Conservation (phyloP, 1,140 invertebrate species). For the Drosophila lacertosa region DNA sequence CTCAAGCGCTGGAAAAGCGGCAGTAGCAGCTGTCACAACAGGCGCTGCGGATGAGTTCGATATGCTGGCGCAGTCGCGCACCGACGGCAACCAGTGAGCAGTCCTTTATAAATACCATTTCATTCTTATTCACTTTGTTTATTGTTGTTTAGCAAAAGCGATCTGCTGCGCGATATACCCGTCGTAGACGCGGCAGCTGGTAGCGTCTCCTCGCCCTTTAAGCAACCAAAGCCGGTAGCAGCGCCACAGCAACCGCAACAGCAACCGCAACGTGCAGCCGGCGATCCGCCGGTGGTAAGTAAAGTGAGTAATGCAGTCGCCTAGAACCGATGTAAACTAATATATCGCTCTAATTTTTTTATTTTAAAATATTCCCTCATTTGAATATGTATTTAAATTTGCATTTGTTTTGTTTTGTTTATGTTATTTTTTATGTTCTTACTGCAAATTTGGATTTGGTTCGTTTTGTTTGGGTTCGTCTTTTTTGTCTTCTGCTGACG, state of each 20-base stretch:
- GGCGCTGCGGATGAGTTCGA: slow-evolving; percentile 92
- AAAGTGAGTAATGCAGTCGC: slow-evolving; percentile 75
- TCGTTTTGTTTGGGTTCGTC: slow-evolving; percentile 41
- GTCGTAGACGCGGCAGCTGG: slow-evolving; percentile 78
- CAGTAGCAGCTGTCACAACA: slow-evolving; percentile 44
- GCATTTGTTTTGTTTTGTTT: slow-evolving; percentile 32
- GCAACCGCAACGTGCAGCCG: slow-evolving; percentile 47
- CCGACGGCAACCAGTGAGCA: slow-evolving; percentile 77
- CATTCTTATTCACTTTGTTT: background rate
- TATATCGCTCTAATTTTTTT: slow-evolving; percentile 52
- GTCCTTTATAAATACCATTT: background rate
- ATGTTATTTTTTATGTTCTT: slow-evolving; percentile 50
- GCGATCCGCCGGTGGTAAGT: slow-evolving; percentile 81
- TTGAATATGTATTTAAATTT: slow-evolving; percentile 46
- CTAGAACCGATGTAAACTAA: slow-evolving; percentile 60
- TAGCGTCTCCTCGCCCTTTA: slow-evolving; percentile 71
- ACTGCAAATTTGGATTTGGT: slow-evolving; percentile 54
- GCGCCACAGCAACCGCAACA: slow-evolving; percentile 22
- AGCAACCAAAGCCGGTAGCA: slow-evolving; percentile 38
- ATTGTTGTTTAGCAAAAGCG: slow-evolving; percentile 60
- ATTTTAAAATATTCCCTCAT: slow-evolving; percentile 28
- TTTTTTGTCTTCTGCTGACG: slow-evolving; percentile 52
- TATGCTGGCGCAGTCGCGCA: slow-evolving; percentile 95
- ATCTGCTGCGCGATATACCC: slow-evolving; percentile 76
- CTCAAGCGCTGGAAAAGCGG: slow-evolving; percentile 22